Evolutionary conservation across 2,888 invertebrate genomes (phyloP).

Genomic region (Sminthurinus aureus): DNA sequence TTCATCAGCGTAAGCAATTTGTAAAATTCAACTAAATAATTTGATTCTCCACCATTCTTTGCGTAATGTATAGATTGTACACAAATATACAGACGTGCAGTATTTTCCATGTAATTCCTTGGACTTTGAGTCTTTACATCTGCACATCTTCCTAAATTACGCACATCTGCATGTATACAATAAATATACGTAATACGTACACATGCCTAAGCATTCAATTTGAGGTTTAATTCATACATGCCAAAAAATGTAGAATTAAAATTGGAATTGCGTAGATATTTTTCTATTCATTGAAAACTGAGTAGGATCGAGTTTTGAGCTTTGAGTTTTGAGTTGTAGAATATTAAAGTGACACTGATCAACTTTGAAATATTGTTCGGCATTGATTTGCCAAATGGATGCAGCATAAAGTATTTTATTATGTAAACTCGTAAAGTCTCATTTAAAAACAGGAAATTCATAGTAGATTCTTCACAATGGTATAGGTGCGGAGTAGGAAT

Average conservation of each 20-base stretch:
- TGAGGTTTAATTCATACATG: neutral
- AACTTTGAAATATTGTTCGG: neutral
- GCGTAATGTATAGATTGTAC: neutral
- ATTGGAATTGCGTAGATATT: too few species aligned
- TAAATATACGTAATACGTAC: neutral
- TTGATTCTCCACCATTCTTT: neutral
- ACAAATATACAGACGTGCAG: neutral
- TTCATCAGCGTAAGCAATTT: neutral
- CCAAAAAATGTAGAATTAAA: too few species aligned
- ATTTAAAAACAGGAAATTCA: too few species aligned
- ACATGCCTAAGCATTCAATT: neutral
- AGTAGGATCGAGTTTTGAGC: neutral
- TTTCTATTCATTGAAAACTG: neutral
- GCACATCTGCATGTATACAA: neutral
- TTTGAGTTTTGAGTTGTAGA: too few species aligned
- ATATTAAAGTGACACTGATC: neutral
- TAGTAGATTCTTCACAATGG: too few species aligned
- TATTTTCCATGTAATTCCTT: too few species aligned
- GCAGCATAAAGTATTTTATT: too few species aligned
- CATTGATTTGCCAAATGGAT: too few species aligned
- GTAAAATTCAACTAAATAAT: neutral
- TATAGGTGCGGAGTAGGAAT: too few species aligned
- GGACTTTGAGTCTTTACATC: neutral
- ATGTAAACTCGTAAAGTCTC: too few species aligned
- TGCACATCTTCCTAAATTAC: neutral